Conservation (phyloP, 2,888 invertebrate species). For the Cryptocheilus praepositus region DNA sequence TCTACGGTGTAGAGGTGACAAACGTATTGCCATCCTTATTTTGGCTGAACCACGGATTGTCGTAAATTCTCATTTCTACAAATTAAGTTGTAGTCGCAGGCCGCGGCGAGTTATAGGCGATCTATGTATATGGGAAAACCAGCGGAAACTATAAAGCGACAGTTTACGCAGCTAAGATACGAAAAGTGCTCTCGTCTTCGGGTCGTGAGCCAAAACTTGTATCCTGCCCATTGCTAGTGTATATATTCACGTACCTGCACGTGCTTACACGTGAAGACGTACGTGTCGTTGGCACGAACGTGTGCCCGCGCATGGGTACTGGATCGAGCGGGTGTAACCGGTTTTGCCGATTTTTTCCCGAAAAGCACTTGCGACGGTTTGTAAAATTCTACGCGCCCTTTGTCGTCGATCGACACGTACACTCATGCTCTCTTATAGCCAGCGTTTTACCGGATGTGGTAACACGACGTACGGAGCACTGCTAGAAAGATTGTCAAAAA, state of each 20-base stretch:
- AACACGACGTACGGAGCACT: neutral
- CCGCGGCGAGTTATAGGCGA: neutral
- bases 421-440: neutral
- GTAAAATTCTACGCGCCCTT: conserved; percentile 55
- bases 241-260: conserved; percentile 29
- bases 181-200: too few species aligned
- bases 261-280: conserved; percentile 41
- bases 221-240: neutral
- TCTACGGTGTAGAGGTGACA: too few species aligned
- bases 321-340: conserved; percentile 52
- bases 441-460: neutral
- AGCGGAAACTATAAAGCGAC: too few species aligned
- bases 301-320: conserved; percentile 37
- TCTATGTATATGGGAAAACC: neutral
- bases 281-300: conserved; percentile 23
- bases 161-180: too few species aligned
- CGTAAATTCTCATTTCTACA: too few species aligned
- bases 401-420: conserved; percentile 39
- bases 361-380: conserved; percentile 53
- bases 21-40: too few species aligned
- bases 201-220: neutral
- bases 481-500: too few species aligned
- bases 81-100: too few species aligned
- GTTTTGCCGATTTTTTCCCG: conserved; percentile 58
- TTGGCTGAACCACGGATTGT: too few species aligned